Percentiles rank a stretch among this genome's conserved stretches.
Evolutionary conservation across 2,113 vertebrate genomes (phyloP).

Genomic region (Irena cyanogastra): DNA sequence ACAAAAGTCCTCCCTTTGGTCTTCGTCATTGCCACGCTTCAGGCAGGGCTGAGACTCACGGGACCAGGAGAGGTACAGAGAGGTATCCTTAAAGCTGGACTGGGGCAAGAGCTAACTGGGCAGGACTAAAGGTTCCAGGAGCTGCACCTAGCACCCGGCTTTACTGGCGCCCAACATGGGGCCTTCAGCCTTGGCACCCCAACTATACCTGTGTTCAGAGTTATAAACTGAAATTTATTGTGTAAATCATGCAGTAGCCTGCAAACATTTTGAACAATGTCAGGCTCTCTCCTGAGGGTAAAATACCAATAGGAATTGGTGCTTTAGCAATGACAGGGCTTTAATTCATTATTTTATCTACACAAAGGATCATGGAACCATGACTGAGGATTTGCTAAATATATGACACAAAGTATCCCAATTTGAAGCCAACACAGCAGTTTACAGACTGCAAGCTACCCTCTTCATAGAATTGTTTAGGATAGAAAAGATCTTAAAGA

Average conservation of each 20-base stretch:
- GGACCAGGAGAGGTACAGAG: no score
- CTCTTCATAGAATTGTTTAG: neutral
- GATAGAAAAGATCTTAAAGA: neutral
- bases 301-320: neutral
- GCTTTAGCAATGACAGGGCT: neutral
- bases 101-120: no score
- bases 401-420: neutral
- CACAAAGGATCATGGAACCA: neutral
- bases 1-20: no score
- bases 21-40: no score
- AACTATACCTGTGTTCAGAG: neutral
- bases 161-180: no score
- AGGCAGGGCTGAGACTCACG: no score
- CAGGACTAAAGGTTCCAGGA: no score
- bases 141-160: no score
- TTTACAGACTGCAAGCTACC: neutral
- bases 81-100: no score
- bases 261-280: neutral
- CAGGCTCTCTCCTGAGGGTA: neutral
- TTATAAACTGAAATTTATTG: neutral
- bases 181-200: no score
- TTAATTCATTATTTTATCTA: conserved; percentile 15
- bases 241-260: neutral
- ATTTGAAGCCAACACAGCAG: neutral
- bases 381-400: neutral